phyloP scores from a whole-genome alignment of 2,797 vertebrate genomes.

The Champsocephalus gunnari region DNA sequence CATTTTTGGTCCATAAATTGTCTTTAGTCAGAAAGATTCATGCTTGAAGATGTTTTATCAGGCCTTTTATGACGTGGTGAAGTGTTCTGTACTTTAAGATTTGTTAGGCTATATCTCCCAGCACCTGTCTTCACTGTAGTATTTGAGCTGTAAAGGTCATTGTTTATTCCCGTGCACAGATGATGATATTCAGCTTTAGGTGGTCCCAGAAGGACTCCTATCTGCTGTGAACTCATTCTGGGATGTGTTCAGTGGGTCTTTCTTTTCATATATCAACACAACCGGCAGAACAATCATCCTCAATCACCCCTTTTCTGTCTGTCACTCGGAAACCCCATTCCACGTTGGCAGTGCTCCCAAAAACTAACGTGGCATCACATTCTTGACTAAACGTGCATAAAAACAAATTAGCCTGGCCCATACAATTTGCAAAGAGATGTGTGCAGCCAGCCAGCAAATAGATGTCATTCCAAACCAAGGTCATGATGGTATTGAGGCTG shows the following conservation, averaged over 20 bases:
- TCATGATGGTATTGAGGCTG: slow-evolving; percentile 82
- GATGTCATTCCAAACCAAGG: slow-evolving; percentile 88
- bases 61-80: slow-evolving; percentile 27
- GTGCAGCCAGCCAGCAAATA: slow-evolving; percentile 88
- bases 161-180: slow-evolving; percentile 69
- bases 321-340: slow-evolving; percentile 73
- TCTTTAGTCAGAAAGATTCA: slow-evolving; percentile 18
- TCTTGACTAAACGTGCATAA: slow-evolving; percentile 88
- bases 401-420: slow-evolving; percentile 88
- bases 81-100: slow-evolving; percentile 18
- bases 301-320: slow-evolving; percentile 82
- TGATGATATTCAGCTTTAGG: slow-evolving; percentile 77
- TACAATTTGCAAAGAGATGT: slow-evolving; percentile 88
- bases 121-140: slow-evolving; percentile 41
- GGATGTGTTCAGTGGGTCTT: slow-evolving; percentile 61
- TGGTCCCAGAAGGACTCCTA: slow-evolving; percentile 75
- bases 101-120: slow-evolving; percentile 44
- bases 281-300: slow-evolving; percentile 80
- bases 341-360: slow-evolving; percentile 75
- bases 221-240: slow-evolving; percentile 69
- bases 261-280: slow-evolving; percentile 82
- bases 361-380: slow-evolving; percentile 83
- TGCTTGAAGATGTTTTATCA: slow-evolving; percentile 35
- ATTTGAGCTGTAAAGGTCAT: slow-evolving; percentile 72
- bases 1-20: slow-evolving; percentile 22